Evolutionary conservation across 2,888 invertebrate species (phyloP), one percentile per base, ranked within the genome.

Genomic region (Ypsolopha scabrella): DNA sequence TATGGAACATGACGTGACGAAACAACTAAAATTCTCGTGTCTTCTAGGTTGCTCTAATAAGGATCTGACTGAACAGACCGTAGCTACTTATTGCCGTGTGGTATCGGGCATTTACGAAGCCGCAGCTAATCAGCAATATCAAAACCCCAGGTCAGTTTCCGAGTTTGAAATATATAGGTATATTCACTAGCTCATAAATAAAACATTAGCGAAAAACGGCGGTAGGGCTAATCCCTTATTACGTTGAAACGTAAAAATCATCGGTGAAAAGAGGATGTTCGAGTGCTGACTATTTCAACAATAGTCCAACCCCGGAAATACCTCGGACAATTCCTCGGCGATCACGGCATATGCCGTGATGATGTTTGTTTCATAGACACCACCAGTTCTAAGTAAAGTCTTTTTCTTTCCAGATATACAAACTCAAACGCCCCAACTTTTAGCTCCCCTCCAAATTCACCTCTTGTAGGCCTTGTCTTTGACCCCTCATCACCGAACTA

Each of bases 401-500:
- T 51, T 58, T 52, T 56, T 61, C 59, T 67, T 83, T 81, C 51
- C 75, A 85, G 85, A 66, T 80, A 77, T 65, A 79, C 69, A 65
- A 79, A 78, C 60, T 63, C 78, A 36, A 71, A 79, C 56, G 75
- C 73, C 44, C 83, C 85, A 14, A 78, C 80, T 24, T 86, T 86
- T 64, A 80, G 83, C 61, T 85, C 86, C 39, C 86, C 85, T 10
- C 86, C 86, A 6, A 76, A 81, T 65, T 86, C 86, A 8, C 86
- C 86, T 7, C 67, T 85, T 41, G 78, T 83, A 46, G 85, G 86
- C 39, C 63, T 85, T 46, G 72, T 83, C 44, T 86, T 82, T 60
- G 81, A 83, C 58, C 76, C 82, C n/a, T 73, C 80, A 48, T 79
- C 80, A 33, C 66, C 77, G 6, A 80, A 74, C 64, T 83, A 78